Conservation (phyloP, 1,140 invertebrate genomes). For the Neodiprion virginianus region DNA sequence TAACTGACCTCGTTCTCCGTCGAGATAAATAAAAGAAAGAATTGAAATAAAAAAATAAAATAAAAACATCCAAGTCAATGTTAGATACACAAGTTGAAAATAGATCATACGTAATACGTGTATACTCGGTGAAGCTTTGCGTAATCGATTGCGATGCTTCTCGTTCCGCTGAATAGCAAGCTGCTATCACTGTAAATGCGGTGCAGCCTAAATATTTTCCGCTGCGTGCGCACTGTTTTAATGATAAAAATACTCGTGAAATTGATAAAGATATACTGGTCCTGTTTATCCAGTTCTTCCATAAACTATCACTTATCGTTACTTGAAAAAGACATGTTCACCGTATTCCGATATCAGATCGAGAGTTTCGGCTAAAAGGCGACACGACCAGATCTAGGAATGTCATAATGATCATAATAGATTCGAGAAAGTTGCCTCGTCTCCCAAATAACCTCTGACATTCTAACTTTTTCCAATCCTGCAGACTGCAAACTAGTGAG, state of each 20-base stretch:
- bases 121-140: background rate
- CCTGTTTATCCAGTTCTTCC: no score
- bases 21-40: background rate
- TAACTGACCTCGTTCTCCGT: background rate
- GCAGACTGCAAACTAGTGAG: no score
- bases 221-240: no score
- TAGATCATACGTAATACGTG: background rate
- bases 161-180: background rate
- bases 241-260: no score
- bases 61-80: background rate
- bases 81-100: background rate
- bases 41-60: background rate
- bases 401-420: background rate
- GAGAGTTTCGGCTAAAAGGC: background rate
- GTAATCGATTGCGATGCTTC: background rate
- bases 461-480: background rate
- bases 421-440: background rate
- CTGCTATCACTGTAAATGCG: no score
- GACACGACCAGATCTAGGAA: conserved; percentile 12
- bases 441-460: background rate
- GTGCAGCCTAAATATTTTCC: no score
- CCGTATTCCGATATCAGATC: no score
- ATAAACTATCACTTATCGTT: no score
- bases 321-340: no score
- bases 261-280: no score